phyloP scores from a whole-genome alignment of 2,797 vertebrate genomes.

The Pogoniulus pusillus region DNA sequence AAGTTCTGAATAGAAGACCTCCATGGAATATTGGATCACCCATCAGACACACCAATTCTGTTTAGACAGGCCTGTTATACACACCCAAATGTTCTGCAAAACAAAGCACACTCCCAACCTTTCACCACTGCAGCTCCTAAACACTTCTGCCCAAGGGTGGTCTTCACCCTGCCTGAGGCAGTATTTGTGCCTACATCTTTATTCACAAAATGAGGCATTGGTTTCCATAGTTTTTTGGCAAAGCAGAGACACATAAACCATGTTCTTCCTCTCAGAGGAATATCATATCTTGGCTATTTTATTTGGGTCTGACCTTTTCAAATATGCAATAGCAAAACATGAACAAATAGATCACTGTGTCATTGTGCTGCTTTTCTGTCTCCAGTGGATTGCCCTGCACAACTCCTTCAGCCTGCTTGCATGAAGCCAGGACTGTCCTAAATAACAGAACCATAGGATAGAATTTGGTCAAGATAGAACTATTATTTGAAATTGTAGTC shows the following conservation, averaged over 20 bases:
- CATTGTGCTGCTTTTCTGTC: neutral
- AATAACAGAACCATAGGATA: neutral
- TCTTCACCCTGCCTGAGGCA: neutral
- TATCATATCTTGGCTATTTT: neutral
- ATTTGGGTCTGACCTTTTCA: constrained; percentile 24
- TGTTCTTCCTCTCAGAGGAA: constrained; percentile 1
- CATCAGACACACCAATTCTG: constrained; percentile 58
- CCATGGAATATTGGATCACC: constrained; percentile 39
- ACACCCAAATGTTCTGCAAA: constrained; percentile 41
- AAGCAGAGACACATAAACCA: neutral
- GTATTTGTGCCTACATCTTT: constrained; percentile 14
- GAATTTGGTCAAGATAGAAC: constrained; percentile 20
- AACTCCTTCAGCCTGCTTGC: neutral
- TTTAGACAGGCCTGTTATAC: constrained; percentile 48
- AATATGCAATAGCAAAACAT: constrained; percentile 10
- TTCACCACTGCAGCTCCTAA: constrained; percentile 26
- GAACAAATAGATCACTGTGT: neutral
- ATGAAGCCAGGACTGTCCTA: neutral
- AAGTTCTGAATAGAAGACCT: constrained; percentile 45
- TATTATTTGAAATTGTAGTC: neutral
- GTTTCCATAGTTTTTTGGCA: constrained; percentile 43
- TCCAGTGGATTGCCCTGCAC: neutral
- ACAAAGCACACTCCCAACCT: constrained; percentile 7
- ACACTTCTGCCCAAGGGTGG: constrained; percentile 21
- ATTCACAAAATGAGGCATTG: neutral